Conservation (phyloP, 1,140 invertebrate genomes). For the Trichogramma pretiosum region DNA sequence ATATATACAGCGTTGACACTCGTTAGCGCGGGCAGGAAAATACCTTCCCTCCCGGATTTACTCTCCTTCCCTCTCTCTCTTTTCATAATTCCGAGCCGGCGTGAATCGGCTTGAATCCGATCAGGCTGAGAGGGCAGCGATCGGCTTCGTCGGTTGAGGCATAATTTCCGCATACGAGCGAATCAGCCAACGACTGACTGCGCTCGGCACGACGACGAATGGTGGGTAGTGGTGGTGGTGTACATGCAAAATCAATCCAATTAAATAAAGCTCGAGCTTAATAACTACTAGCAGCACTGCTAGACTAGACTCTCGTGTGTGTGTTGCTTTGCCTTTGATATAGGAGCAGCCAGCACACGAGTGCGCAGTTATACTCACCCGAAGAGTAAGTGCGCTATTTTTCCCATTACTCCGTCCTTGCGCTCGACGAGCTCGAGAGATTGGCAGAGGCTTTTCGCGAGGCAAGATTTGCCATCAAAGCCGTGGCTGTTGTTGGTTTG, state of each 20-base stretch:
- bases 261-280: slow-evolving; percentile 9
- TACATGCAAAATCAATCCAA: slow-evolving; percentile 28
- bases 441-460: slow-evolving; percentile 49
- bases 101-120: too few species aligned
- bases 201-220: too few species aligned
- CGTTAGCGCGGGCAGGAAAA: too few species aligned
- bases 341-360: background rate
- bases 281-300: too few species aligned
- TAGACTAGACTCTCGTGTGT: too few species aligned
- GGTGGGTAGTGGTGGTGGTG: slow-evolving; percentile 24
- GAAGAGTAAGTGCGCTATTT: slow-evolving; percentile 35
- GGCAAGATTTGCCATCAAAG: slow-evolving; percentile 47
- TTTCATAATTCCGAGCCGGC: too few species aligned
- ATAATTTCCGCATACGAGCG: slow-evolving; percentile 33
- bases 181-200: slow-evolving; percentile 23
- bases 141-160: too few species aligned
- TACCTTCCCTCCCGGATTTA: too few species aligned
- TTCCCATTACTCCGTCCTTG: slow-evolving; percentile 32
- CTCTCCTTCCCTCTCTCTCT: too few species aligned
- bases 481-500: slow-evolving; percentile 52
- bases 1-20: too few species aligned
- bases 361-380: slow-evolving; percentile 23
- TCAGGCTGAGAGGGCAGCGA: slow-evolving; percentile 38
- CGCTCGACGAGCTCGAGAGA: slow-evolving; percentile 26
- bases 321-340: too few species aligned